Percentiles rank a stretch among this genome's conserved stretches.
Conservation (phyloP, 1,140 invertebrate species). For the Diplogasteroides magnus region DNA sequence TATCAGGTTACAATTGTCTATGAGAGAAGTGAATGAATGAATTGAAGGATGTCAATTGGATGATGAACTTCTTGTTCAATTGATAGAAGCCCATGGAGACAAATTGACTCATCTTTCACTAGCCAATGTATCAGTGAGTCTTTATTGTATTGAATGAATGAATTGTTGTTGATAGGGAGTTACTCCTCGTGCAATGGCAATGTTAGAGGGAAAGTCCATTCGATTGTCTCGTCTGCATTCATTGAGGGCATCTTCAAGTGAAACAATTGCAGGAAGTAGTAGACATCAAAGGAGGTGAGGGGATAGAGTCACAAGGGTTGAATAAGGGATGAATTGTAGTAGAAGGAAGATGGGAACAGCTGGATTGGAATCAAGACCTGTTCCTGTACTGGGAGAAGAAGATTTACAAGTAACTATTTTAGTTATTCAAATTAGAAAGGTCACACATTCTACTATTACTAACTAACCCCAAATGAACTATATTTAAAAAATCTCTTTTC, state of each 20-base stretch:
- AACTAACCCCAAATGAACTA: slow-evolving; percentile 9
- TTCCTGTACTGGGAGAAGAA: slow-evolving; percentile 15
- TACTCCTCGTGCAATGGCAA: background rate
- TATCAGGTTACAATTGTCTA: too few relatives aligned
- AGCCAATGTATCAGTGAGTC: background rate
- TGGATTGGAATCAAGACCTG: slow-evolving; percentile 2
- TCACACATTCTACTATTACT: background rate
- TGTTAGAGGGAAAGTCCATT: background rate
- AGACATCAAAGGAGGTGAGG: background rate
- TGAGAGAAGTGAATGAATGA: too few relatives aligned
- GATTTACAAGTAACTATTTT: slow-evolving; percentile 6
- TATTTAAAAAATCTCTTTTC: background rate
- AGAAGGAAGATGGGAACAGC: slow-evolving; percentile 9
- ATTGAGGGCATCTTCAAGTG: slow-evolving; percentile 3
- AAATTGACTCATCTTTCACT: background rate
- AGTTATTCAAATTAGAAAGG: too few relatives aligned
- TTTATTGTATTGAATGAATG: background rate
- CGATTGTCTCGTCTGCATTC: background rate
- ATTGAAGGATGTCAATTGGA: too few relatives aligned
- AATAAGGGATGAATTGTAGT: background rate
- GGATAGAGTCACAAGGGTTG: background rate
- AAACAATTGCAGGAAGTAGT: slow-evolving; percentile 7
- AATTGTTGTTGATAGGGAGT: background rate
- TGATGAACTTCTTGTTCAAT: background rate
- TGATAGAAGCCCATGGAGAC: background rate